Conservation (phyloP, 2,113 vertebrate genomes). For the Etia nguti region DNA sequence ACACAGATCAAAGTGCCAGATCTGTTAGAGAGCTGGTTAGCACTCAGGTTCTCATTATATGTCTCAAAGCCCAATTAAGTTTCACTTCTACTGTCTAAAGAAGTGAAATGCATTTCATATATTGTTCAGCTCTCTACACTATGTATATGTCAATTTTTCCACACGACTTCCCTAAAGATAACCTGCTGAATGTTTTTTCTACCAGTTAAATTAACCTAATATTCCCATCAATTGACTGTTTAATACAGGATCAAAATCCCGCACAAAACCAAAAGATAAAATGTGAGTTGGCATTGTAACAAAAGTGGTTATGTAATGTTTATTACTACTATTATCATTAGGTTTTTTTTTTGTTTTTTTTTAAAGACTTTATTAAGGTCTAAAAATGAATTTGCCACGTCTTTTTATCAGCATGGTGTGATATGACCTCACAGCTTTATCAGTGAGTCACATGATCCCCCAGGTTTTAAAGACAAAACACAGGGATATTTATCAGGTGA, state of each 20-base stretch:
- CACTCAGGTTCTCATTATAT: background rate
- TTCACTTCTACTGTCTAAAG: background rate
- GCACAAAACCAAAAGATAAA: background rate
- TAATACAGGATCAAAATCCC: background rate
- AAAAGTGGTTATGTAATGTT: background rate
- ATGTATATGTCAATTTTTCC: background rate
- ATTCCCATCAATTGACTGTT: background rate
- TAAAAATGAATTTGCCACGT: background rate
- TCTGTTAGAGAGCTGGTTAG: background rate
- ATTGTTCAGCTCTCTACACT: background rate
- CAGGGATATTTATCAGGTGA: background rate
- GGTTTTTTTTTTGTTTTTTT: background rate
- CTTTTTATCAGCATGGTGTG: background rate
- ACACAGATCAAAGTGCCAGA: accelerated
- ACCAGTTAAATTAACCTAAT: background rate
- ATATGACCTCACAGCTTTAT: background rate
- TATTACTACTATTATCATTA: background rate
- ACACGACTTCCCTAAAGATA: background rate
- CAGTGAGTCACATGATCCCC: background rate
- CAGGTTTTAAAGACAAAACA: background rate
- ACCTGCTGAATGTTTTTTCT: background rate
- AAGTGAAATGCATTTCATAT: background rate
- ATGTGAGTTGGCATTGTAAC: background rate
- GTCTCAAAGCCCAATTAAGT: background rate
- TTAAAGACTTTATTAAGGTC: background rate